Evolutionary conservation across 2,113 vertebrate species (phyloP), one percentile per base, ranked within the genome.

Genomic region (Syngnathoides biaculeatus): DNA sequence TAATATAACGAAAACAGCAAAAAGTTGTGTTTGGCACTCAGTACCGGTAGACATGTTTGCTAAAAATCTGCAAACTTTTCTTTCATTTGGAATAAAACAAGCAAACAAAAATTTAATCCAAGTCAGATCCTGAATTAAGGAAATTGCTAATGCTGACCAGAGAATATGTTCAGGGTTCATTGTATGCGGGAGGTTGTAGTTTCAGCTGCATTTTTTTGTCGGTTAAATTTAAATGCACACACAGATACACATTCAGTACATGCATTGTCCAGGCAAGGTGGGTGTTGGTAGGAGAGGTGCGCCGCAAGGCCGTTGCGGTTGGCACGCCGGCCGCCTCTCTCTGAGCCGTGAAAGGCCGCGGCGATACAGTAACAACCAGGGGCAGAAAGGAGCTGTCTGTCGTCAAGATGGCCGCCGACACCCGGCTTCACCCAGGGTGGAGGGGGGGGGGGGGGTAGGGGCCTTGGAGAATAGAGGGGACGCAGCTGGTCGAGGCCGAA

Each of bases 351-450:
- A 92, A 90, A 83, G 89, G 91, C 80, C 15, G 6, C 17, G 79
- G 79, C 65, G 86, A 90, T 89, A 90, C 82, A 89, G 90, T 93
- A 91, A 78, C 82, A 78, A 87, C 84, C 78, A 88, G 81, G 79
- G 90, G 89, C 92, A 94, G 92, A 86, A 67, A 90, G 89, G 91
- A 93, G 92, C 86, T 92, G 92, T 95, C 95, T 95, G 91, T 97
- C 95, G 93, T 87, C 92, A 79, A 73, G 79, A 75, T 80, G 87
- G 84, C 87, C 87, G 90, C 86, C 82, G 89, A 88, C 86, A 57
- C 89, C 92, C 93, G 6, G 85, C 89, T 84, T 93, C 90, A 87
- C 90, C 92, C 92, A 75, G 78, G 81, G 79, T n/a, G n/a, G n/a
- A n/a, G 42, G 13, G 42, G 40, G 0, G 40, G 47, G 47, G 47